A percentile compares a stretch with the other conserved stretches of the same genome.
Conservation (phyloP, 2,888 invertebrate genomes). For the Drosophila paracracens region DNA sequence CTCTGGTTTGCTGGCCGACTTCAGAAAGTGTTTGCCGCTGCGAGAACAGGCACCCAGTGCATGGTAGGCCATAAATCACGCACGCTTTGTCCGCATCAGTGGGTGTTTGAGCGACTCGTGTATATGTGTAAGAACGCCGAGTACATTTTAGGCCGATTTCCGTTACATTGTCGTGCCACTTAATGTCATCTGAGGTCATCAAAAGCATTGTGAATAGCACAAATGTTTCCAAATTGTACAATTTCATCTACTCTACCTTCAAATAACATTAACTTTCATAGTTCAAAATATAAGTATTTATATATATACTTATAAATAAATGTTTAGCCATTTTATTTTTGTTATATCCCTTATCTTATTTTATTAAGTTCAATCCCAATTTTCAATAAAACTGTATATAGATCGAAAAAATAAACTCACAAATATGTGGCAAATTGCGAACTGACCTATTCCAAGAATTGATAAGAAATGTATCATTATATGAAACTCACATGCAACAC, state of each 20-base stretch:
- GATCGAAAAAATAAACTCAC: too few species aligned
- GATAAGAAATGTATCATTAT: neutral
- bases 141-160: conserved; percentile 69
- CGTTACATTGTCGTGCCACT: conserved; percentile 39
- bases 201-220: conserved; percentile 43
- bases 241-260: neutral
- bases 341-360: neutral
- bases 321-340: neutral
- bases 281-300: neutral
- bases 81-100: conserved; percentile 38
- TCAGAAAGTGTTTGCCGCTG: conserved; percentile 41
- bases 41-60: conserved; percentile 7
- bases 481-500: too few species aligned
- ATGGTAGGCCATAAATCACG: conserved; percentile 64
- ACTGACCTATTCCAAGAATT: too few species aligned
- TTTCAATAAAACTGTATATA: too few species aligned
- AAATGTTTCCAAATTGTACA: neutral
- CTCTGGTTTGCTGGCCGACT: conserved; percentile 29
- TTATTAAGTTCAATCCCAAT: neutral
- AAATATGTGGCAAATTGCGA: too few species aligned
- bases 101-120: neutral
- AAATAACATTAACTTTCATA: neutral
- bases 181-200: conserved; percentile 51
- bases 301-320: neutral
- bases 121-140: conserved; percentile 1